Base-by-base conservation (phyloP, 1,140 invertebrate species). In the Neuroterus valhalla region DNA sequence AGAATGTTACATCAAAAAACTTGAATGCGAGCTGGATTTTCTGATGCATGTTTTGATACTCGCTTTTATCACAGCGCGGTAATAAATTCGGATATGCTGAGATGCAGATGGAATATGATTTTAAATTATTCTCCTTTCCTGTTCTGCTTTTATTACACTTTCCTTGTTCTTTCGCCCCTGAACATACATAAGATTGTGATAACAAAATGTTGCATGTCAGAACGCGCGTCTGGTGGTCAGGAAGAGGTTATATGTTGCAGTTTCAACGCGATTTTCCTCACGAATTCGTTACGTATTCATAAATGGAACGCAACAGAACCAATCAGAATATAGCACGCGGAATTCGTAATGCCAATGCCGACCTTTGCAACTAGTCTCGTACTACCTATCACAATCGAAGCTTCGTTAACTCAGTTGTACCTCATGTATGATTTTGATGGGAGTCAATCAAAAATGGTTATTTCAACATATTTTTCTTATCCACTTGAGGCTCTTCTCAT, bases 271-370 rank as follows among this genome's bases (percentile, higher is more conserved):
- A 21, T 23, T 26, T 14, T 19, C 21, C 55, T 23, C 55, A 23
- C 23, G 55, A 62, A 23, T 62, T 62, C 55, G 55, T 62, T 62
- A 62, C 31, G 55, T 62, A 62, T 62, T 62, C 55, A 62, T 62
- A 62, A 62, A 62, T 38, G 55, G 55, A 62, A 62, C 55, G 55
- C 55, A 62, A 23, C 55, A 31, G 26, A 62, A 62, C 23, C 31
- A 62, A 5, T 5, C 50, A 23, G 12, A 38, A 38, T 38, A 8
- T 8, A 38, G 31, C 31, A 38, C 31, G 31, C 31, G 50, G 48
- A 50, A 50, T 50, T 38, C 31, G 31, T 38, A 38, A 50, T 17
- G n/a, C 48, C 48, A 50, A 50, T 21, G 17, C 48, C 19, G 55
- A 15, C 55, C 23, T 62, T 62, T 62, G 26, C 26, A 62, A 62